Evolutionary conservation across 2,888 invertebrate genomes (phyloP).

Genomic region (Xanthostigma xanthostigma): DNA sequence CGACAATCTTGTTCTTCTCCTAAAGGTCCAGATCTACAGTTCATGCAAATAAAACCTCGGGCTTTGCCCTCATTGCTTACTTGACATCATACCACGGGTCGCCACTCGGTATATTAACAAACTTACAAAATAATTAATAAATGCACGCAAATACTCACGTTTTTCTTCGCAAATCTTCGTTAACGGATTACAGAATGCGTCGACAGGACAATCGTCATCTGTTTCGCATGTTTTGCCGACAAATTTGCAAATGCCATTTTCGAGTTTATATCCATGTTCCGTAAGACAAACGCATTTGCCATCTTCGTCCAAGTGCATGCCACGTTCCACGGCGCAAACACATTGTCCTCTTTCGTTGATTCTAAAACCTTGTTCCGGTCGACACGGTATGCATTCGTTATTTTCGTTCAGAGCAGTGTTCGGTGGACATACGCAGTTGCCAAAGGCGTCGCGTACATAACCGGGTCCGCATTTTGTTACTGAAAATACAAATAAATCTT

Average conservation of each 20-base stretch:
- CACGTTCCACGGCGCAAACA: constrained; percentile 64
- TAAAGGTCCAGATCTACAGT: too few relatives aligned
- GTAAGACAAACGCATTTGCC: constrained; percentile 62
- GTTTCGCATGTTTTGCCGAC: constrained; percentile 43
- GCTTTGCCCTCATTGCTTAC: too few relatives aligned
- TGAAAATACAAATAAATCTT: constrained; percentile 19
- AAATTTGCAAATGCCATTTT: constrained; percentile 43
- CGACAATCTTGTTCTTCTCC: too few relatives aligned
- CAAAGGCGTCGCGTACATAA: constrained; percentile 43
- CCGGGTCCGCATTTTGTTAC: constrained; percentile 47
- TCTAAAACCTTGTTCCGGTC: constrained; percentile 52
- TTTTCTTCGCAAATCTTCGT: constrained; percentile 56
- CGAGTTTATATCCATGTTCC: constrained; percentile 48
- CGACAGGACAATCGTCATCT: constrained; percentile 62
- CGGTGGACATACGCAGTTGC: constrained; percentile 61
- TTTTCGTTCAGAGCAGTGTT: constrained; percentile 60
- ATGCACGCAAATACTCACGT: too few relatives aligned
- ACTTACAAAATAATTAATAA: too few relatives aligned
- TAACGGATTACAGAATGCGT: constrained; percentile 53
- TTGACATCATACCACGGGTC: too few relatives aligned
- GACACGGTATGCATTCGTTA: constrained; percentile 65
- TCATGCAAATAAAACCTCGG: too few relatives aligned
- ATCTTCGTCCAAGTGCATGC: constrained; percentile 60
- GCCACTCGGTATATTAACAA: too few relatives aligned
- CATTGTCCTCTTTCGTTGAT: constrained; percentile 67